These are phyloP conservation scores for Argyrosomus regius DNA, from an alignment of 2,797 vertebrate genomes.

Conservation along the genomic window DNA sequence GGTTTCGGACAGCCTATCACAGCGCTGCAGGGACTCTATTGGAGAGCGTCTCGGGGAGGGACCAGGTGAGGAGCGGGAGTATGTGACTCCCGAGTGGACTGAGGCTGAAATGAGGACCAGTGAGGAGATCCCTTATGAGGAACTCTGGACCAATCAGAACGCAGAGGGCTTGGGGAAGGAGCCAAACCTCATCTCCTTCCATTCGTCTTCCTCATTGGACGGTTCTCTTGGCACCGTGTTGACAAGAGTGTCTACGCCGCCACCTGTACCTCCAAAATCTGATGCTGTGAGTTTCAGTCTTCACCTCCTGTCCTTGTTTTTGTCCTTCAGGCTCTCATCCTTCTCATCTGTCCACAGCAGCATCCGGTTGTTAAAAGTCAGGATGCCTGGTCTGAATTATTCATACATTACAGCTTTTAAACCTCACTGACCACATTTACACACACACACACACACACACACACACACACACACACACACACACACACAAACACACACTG, in stretches of 20 bases:
- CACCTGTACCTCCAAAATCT: constrained; percentile 96
- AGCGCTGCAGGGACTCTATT: constrained; percentile 84
- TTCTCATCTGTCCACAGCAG: constrained; percentile 47
- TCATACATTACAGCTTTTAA: constrained; percentile 84
- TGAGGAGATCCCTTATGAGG: constrained; percentile 96
- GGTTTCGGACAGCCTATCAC: constrained; percentile 71
- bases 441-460: constrained; percentile 30
- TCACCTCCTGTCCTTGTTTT: constrained; percentile 14
- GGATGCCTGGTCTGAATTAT: constrained; percentile 82
- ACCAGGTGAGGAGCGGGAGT: constrained; percentile 89
- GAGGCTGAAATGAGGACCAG: constrained; percentile 86
- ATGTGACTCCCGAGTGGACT: constrained; percentile 94
- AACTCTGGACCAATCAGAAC: constrained; percentile 93
- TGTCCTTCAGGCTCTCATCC: constrained; percentile 30
- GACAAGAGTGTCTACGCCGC: constrained; percentile 85
- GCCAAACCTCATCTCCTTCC: constrained; percentile 90
- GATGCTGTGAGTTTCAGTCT: constrained; percentile 92
- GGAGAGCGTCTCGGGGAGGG: constrained; percentile 81
- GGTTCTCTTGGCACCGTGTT: constrained; percentile 82
- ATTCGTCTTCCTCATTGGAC: constrained; percentile 83
- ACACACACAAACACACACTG: constrained; percentile 17
- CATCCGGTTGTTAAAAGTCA: constrained; percentile 78
- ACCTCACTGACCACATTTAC: constrained; percentile 69
- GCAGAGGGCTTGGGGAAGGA: constrained; percentile 85
- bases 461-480: constrained; percentile 32